A percentile compares a stretch with the other conserved stretches of the same genome.
These are phyloP conservation scores for Pogonocherus hispidulus DNA, from an alignment of 2,888 invertebrate species.

Conservation along the genomic window DNA sequence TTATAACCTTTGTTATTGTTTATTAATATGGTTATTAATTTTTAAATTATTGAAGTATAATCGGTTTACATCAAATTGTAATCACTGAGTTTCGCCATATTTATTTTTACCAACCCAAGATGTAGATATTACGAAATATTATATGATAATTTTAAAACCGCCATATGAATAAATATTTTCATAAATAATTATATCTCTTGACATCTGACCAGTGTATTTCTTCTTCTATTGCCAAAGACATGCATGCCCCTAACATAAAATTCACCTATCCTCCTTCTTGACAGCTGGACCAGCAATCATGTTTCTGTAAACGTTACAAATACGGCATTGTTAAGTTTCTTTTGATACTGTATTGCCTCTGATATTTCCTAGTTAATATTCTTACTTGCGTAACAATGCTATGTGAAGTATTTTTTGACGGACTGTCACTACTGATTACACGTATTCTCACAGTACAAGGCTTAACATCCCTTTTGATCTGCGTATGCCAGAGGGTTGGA, in stretches of 20 bases:
- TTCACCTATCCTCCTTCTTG: constrained; percentile 9
- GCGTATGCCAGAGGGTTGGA: constrained; percentile 11
- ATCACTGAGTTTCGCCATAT: no score
- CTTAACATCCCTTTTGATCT: constrained; percentile 15
- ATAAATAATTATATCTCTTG: no score
- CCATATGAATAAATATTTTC: no score
- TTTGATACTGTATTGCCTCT: constrained; percentile 32
- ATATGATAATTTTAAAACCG: no score
- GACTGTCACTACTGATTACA: constrained; percentile 33
- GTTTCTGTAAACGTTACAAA: constrained; percentile 63
- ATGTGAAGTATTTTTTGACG: constrained; percentile 26
- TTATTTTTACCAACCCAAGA: no score
- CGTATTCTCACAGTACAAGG: constrained; percentile 30
- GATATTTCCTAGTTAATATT: constrained; percentile 33
- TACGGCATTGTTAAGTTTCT: constrained; percentile 50
- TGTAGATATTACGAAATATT: no score
- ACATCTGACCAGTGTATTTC: no score
- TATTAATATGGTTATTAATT: no score
- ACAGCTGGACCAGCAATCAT: constrained; percentile 36
- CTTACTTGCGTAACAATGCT: constrained; percentile 21
- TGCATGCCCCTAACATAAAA: neutral
- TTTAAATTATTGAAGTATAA: no score
- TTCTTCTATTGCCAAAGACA: neutral
- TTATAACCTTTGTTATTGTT: no score
- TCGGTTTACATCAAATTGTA: no score